Conservation (phyloP, 2,888 invertebrate genomes). For the Epirrhoe tristata region DNA sequence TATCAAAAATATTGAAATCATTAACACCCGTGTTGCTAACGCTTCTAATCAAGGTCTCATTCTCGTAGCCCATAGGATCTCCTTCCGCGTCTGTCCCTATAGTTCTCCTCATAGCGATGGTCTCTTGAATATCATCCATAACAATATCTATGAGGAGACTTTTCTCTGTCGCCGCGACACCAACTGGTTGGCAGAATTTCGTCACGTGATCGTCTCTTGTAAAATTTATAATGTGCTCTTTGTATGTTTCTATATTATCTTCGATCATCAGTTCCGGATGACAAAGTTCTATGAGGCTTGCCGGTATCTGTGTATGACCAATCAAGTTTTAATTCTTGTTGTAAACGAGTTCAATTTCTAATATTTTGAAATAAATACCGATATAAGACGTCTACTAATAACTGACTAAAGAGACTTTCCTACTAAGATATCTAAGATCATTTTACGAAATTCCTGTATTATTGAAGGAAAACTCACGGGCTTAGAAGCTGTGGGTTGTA, state of each 20-base stretch:
- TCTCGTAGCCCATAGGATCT: conserved; percentile 46
- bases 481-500: conserved; percentile 53
- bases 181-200: conserved; percentile 30
- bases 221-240: conserved; percentile 18
- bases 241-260: conserved; percentile 30
- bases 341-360: background rate
- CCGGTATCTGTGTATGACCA: conserved; percentile 60
- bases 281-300: conserved; percentile 63
- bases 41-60: conserved; percentile 53
- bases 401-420: background rate
- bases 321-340: background rate
- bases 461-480: conserved; percentile 54
- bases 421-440: background rate
- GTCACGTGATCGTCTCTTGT: conserved; percentile 8
- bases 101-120: conserved; percentile 61
- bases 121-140: conserved; percentile 62
- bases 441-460: no score
- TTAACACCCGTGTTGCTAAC: conserved; percentile 54
- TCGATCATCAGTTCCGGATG: conserved; percentile 50
- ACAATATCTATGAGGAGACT: conserved; percentile 65
- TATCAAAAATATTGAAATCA: conserved; percentile 52
- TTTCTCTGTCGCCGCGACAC: conserved; percentile 59
- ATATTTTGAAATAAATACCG: background rate
- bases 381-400: background rate
- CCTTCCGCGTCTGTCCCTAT: conserved; percentile 62